A percentile compares a stretch with the other conserved stretches of the same genome.
Conservation (phyloP, 2,113 vertebrate genomes). For the Rana temporaria region DNA sequence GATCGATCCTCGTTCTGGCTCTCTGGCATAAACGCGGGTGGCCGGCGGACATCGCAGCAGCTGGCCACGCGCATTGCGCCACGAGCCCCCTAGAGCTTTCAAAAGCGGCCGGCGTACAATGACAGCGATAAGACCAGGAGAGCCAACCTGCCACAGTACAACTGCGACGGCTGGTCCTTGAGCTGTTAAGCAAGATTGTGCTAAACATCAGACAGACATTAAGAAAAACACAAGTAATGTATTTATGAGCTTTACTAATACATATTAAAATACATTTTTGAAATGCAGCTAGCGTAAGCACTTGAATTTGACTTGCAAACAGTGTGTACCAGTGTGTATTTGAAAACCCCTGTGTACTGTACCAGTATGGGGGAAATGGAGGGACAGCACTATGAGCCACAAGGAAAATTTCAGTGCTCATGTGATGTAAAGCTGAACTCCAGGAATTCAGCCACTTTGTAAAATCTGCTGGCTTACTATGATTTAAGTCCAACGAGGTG, state of each 20-base stretch:
- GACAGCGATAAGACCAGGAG: too few relatives aligned
- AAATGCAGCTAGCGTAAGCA: neutral
- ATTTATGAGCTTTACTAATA: neutral
- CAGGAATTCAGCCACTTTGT: too few relatives aligned
- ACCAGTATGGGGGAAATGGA: neutral
- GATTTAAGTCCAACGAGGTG: too few relatives aligned
- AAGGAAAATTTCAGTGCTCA: neutral
- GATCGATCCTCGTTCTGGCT: too few relatives aligned
- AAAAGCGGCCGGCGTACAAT: too few relatives aligned
- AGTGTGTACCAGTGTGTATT: too few relatives aligned
- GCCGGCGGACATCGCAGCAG: too few relatives aligned
- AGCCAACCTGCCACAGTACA: too few relatives aligned
- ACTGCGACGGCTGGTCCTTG: too few relatives aligned
- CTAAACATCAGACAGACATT: neutral
- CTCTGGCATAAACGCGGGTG: too few relatives aligned
- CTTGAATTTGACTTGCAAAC: neutral
- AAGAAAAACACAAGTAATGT: neutral
- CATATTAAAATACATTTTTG: neutral
- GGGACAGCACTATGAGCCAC: neutral
- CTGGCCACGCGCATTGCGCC: too few relatives aligned
- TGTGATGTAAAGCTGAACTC: neutral
- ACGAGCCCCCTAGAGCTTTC: too few relatives aligned
- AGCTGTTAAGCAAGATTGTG: neutral
- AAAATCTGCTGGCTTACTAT: neutral
- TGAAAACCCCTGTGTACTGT: neutral